A percentile compares a stretch with the other conserved stretches of the same genome.
Evolutionary conservation across 2,888 invertebrate genomes (phyloP).

Genomic region (Nephrocerus scutellatus): DNA sequence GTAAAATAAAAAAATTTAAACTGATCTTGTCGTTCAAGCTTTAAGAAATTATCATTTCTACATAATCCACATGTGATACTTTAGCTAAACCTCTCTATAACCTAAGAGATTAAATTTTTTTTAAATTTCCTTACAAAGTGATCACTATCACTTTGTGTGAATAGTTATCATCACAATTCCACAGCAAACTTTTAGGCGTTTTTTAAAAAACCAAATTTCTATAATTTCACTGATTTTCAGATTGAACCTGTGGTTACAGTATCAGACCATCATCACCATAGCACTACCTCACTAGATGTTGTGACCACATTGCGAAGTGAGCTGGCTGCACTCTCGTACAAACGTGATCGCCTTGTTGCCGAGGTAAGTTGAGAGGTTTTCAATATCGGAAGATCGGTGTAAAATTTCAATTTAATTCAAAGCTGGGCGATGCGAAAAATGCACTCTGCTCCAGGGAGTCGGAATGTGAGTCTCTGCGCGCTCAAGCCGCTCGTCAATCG

Average conservation of each 20-base stretch:
- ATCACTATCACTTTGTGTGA: too few species aligned
- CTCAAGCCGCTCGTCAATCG: constrained; percentile 76
- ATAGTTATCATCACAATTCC: neutral
- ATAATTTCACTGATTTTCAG: constrained; percentile 19
- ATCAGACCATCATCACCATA: constrained; percentile 34
- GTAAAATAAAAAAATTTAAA: too few species aligned
- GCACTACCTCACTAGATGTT: constrained; percentile 63
- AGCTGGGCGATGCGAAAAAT: constrained; percentile 66
- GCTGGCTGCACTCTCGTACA: constrained; percentile 75
- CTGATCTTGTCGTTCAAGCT: too few species aligned
- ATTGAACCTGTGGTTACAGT: constrained; percentile 28
- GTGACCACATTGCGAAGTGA: constrained; percentile 74
- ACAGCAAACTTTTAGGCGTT: neutral
- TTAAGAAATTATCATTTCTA: too few species aligned
- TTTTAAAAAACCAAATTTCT: neutral
- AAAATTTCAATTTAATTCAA: constrained; percentile 2
- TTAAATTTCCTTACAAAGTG: too few species aligned
- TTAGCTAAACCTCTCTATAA: too few species aligned
- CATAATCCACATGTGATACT: too few species aligned
- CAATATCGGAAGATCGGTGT: neutral
- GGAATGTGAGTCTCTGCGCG: constrained; percentile 73
- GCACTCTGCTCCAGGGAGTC: constrained; percentile 66
- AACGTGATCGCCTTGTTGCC: constrained; percentile 67
- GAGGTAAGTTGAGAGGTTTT: constrained; percentile 54
- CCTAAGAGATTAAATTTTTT: too few species aligned